Evolutionary conservation across 2,888 invertebrate species (phyloP).

Genomic region (Brachyptera risi): DNA sequence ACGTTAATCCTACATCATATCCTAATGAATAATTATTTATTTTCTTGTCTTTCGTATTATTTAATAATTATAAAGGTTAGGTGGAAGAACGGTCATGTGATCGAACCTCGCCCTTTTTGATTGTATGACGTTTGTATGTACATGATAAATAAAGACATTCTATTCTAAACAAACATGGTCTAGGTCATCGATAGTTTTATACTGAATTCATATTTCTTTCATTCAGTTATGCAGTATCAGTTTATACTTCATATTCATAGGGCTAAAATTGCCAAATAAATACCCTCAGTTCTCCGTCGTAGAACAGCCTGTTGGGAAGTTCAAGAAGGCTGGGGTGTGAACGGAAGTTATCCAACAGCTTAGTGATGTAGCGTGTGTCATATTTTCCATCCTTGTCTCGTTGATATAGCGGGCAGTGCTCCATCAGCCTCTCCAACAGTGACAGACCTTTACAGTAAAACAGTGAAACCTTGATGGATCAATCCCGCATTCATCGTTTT

Average conservation of each 20-base stretch:
- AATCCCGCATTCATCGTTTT: too few species aligned
- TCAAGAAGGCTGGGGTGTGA: slow-evolving; percentile 46
- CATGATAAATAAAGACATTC: too few species aligned
- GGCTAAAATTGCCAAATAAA: slow-evolving; percentile 11
- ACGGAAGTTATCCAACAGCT: slow-evolving; percentile 49
- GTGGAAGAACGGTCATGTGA: too few species aligned
- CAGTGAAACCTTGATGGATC: too few species aligned
- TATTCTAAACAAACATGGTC: too few species aligned
- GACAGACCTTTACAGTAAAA: slow-evolving; percentile 29
- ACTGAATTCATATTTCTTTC: too few species aligned
- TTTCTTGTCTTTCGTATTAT: too few species aligned
- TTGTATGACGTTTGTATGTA: too few species aligned
- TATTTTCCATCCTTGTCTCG: slow-evolving; percentile 36
- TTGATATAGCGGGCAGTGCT: slow-evolving; percentile 25
- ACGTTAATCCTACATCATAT: too few species aligned
- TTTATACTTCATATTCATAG: background rate
- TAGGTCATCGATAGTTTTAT: background rate
- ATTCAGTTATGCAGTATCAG: background rate
- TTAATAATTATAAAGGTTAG: too few species aligned
- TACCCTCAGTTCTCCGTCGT: slow-evolving; percentile 44
- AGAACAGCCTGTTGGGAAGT: slow-evolving; percentile 48
- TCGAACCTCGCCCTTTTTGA: too few species aligned
- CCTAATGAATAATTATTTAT: too few species aligned
- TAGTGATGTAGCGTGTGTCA: slow-evolving; percentile 48
- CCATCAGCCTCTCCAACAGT: slow-evolving; percentile 32